These are phyloP conservation scores for Anorthoa munda DNA, from an alignment of 2,888 invertebrate genomes.

Conservation along the genomic window DNA sequence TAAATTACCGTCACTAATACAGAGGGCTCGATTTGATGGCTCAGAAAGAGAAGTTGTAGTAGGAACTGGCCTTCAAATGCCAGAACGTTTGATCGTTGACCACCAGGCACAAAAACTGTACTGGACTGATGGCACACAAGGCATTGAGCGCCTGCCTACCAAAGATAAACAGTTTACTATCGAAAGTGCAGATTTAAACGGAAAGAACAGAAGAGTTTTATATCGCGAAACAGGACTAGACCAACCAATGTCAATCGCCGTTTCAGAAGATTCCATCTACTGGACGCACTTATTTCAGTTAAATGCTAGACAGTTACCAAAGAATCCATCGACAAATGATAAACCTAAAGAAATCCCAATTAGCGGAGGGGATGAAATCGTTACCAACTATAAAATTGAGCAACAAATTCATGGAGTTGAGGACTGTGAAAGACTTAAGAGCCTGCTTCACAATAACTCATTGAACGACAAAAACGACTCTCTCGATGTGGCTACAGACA, in stretches of 20 bases:
- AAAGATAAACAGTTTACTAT: not conserved
- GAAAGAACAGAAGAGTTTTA: not conserved
- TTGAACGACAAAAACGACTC: too few species aligned
- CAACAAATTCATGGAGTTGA: too few species aligned
- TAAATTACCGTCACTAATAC: not conserved
- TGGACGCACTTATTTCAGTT: too few species aligned
- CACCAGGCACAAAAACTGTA: not conserved
- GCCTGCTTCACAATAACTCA: too few species aligned
- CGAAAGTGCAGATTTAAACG: not conserved
- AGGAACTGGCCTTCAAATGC: not conserved
- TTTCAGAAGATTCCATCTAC: not conserved
- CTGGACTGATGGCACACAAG: not conserved
- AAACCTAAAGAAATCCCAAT: too few species aligned
- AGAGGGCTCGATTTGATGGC: not conserved
- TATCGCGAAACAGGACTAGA: not conserved
- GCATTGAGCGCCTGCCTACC: not conserved
- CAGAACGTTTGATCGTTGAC: not conserved
- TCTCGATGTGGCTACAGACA: too few species aligned
- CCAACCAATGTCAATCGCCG: not conserved
- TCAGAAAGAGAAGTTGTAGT: not conserved
- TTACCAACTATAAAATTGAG: too few species aligned
- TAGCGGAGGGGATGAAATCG: too few species aligned
- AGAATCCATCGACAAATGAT: too few species aligned
- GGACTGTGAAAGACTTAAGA: too few species aligned
- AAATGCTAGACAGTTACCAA: too few species aligned